Base-by-base conservation (phyloP, 1,140 invertebrate species). In the Medauroidea extradentata region DNA sequence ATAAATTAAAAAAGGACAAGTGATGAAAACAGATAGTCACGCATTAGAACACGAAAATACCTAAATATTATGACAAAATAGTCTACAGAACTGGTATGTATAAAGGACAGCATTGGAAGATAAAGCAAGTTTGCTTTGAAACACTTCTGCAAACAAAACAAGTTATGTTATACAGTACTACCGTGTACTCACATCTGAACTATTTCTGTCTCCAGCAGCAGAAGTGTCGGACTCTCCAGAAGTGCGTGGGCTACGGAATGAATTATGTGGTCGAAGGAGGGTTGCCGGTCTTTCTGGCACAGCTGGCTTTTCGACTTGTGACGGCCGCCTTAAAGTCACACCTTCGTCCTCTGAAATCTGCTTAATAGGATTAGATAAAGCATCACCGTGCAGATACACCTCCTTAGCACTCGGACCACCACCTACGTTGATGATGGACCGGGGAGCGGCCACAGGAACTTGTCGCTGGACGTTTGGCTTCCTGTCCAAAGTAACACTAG, bases 241-340 rank as follows among this genome's bases (percentile, higher is more conserved):
- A 21, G 27, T 41, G 24, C 53, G 42, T 13, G 53, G 44, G 24
- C 29, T 25, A 25, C 53, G 53, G 25, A 55, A 55, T 13, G 53
- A 55, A n/a, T 9, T 41, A 18, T 55, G 53, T 18, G 53, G 53
- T 9, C 53, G 53, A 43, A 55, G 53, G 1, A 55, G 39, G 23
- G 42, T 41, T 11, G 53, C 53, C 4, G 53, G 53, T 46, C 53
- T 27, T 46, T 55, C 53, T 21, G 53, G 53, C 19, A 55, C 53
- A 16, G 39, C 38, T 13, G 53, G 53, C 18, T 55, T 55, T 18
- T 55, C 53, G 3, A 34, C 42, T 5, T 8, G 29, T 18, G 41
- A 44, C 27, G 53, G 29, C 23, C 53, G 25, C 42, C 53, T 42
- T 14, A 55, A 25, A 9, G 25, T n/a, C 39, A 55, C 53, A 2